Base-by-base conservation (phyloP, 2,113 vertebrate species). In the Dendrocopos noguchii region DNA sequence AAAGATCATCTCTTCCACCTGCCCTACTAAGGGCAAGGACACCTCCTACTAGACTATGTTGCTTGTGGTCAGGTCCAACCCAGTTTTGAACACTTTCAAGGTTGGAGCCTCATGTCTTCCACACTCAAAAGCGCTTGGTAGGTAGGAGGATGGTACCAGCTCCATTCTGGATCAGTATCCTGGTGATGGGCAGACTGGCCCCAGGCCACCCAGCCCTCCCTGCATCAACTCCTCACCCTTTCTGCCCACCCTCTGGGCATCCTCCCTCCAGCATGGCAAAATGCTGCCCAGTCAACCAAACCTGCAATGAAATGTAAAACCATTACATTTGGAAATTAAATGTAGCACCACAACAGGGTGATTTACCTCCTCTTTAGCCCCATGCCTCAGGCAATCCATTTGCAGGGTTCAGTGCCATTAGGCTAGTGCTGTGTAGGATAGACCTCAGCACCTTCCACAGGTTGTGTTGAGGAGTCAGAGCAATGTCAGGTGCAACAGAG, bases 401-500 rank as follows among this genome's bases (percentile, higher is more conserved):
- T 4, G 33, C 50, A 74, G 42, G 29, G 13, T 34, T 57, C 15
- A 15, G 60, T 34, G 42, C 52, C 33, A 27, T 31, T 5, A 31
- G 22, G 61, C 31, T 61, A 44, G 60, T 1, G 3, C 17, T 31
- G 60, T 1, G 0, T 6, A 46, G 28, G 47, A n/a, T 4, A 7
- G 31, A 17, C 53, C 70, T 76, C 9, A 5, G 71, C 56, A 25
- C 20, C 56, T 82, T 28, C 56, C 64, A 63, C 47, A 36, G 36
- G 36, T 36, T 36, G 1, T 56, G 28, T 72, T 56, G 47, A 63
- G 71, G 47, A 76, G 15, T 39, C 71, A 33, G 56, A 76, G 78
- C 1, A 0, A 47, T 1, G 1, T 14, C 0, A 0, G 39, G n/a
- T 33, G 46, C 56, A 47, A 56, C 29, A 63, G 0, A 0, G 27